phyloP scores from a whole-genome alignment of 2,797 vertebrate species.

The Salarias fasciatus region DNA sequence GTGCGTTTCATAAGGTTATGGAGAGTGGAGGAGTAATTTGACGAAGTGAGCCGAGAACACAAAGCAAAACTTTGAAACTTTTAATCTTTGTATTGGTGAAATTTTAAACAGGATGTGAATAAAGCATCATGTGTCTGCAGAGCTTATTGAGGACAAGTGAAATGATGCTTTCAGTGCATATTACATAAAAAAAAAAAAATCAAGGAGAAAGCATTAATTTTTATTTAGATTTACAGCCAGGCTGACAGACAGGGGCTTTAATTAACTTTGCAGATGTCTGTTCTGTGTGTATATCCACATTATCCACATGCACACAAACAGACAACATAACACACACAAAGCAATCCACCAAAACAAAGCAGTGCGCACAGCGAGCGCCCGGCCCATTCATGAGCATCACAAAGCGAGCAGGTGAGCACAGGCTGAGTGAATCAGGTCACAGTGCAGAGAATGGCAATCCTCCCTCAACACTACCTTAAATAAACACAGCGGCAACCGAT shows the following conservation, averaged over 20 bases:
- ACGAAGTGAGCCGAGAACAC: constrained; percentile 6
- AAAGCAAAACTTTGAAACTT: neutral
- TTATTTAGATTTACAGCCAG: constrained; percentile 18
- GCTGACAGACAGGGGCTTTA: constrained; percentile 21
- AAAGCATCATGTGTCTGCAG: neutral
- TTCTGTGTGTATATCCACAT: constrained; percentile 25
- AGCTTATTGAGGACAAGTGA: neutral
- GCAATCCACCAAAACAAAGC: constrained; percentile 57
- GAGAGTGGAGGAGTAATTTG: constrained; percentile 8
- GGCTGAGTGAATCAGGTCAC: constrained; percentile 21
- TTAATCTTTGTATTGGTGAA: neutral
- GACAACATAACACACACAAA: constrained; percentile 42
- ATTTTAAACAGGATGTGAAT: neutral
- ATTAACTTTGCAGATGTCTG: constrained; percentile 19
- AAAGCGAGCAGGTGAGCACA: constrained; percentile 57
- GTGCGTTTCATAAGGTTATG: constrained; percentile 9
- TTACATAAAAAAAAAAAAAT: neutral
- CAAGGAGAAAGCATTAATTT: constrained; percentile 9
- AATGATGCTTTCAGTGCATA: constrained; percentile 11
- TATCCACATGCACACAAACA: constrained; percentile 25
- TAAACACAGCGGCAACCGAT: constrained; percentile 9
- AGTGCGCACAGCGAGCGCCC: constrained; percentile 5
- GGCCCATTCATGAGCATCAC: constrained; percentile 52
- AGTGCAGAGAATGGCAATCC: constrained; percentile 5
- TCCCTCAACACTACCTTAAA: neutral